Evolutionary conservation across 2,888 invertebrate genomes (phyloP), one percentile per base, ranked within the genome.

Genomic region (Microplitis manilae): DNA sequence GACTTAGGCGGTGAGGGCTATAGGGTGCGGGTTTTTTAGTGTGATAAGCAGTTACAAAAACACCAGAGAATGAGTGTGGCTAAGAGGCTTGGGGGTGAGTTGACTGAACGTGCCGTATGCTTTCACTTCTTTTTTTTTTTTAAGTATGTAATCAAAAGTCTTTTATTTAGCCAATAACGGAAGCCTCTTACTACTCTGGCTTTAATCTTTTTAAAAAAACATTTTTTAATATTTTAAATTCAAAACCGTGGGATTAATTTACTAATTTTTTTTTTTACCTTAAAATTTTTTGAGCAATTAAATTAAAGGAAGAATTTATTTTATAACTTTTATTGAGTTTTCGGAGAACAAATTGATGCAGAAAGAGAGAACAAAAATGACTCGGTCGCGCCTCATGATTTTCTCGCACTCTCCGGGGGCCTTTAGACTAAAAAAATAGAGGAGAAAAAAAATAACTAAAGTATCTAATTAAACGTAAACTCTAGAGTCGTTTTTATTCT

Each of bases 391-490:
- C 85, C 85, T 87, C 88, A 85, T 88, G 88, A 88, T 86, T 89
- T 84, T 86, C 82, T 85, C 82, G 84, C 82, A 84, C 83, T 85
- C 87, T 86, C 87, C 79, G 81, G 15, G 68, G 40, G 50, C 68
- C 62, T 62, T 20, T 69, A 38, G 41, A 20, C 79, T 80, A 79
- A 77, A 80, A 30, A 78, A 72, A 59, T 5, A 62, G 82, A 79
- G 77, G 77, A 82, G 81, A 81, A 81, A 86, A 88, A 87, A 86
- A 17, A 50, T 39, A 62, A 62, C 61, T 41, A 62, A 88, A 86
- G 86, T 85, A 85, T 87, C 89, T 88, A 89, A 89, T 89, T 89
- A 89, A 89, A 89, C 87, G 84, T 86, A 84, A 84, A 82, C 39
- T 71, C 76, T 6, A 65, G n/a, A 8, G 65, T 68, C 67, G 17